phyloP scores from a whole-genome alignment of 2,888 invertebrate species.

The Chrysomela aeneicollis region DNA sequence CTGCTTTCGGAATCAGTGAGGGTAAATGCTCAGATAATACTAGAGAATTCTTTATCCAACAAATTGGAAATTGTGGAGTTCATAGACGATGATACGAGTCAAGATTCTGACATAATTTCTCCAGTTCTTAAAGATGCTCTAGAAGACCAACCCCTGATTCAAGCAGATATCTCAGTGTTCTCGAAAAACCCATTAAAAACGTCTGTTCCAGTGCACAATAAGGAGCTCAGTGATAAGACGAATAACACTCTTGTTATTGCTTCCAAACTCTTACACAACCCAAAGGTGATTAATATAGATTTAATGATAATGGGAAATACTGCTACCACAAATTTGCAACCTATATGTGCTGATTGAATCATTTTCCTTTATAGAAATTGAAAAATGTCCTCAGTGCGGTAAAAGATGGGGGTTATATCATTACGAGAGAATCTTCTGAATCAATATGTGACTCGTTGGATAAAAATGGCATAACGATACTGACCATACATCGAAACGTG shows the following conservation, averaged over 20 bases:
- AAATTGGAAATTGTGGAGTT: conserved; percentile 62
- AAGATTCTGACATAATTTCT: conserved; percentile 56
- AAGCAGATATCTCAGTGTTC: conserved; percentile 66
- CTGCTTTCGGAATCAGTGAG: conserved; percentile 62
- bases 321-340: too few species aligned
- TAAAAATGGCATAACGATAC: conserved; percentile 9
- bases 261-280: conserved; percentile 62
- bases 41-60: conserved; percentile 70
- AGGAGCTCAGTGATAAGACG: conserved; percentile 46
- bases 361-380: conserved; percentile 35
- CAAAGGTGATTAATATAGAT: conserved; percentile 40
- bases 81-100: conserved; percentile 32
- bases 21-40: conserved; percentile 71
- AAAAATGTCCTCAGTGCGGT: conserved; percentile 31
- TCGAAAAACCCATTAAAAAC: conserved; percentile 58
- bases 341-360: not conserved
- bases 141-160: conserved; percentile 73
- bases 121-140: conserved; percentile 68
- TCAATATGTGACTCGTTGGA: conserved; percentile 33
- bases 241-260: conserved; percentile 48
- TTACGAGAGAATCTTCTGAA: conserved; percentile 67
- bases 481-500: conserved; percentile 32
- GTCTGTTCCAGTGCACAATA: conserved; percentile 60
- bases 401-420: conserved; percentile 68
- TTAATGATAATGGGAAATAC: too few species aligned